Conservation (phyloP, 2,888 invertebrate species). For the Oegoconia quadripuncta region DNA sequence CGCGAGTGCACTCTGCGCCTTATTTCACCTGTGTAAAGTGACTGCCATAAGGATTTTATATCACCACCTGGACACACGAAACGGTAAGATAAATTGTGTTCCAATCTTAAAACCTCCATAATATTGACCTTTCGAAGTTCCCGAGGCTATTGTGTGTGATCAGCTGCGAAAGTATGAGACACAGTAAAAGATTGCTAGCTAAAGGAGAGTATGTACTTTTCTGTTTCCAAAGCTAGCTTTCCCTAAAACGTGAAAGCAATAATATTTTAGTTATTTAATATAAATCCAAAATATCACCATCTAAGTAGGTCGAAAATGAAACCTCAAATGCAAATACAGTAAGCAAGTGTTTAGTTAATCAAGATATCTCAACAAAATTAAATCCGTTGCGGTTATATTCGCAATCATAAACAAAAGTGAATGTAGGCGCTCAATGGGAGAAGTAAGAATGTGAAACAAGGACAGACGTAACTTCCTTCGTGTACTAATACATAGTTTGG, state of each 20-base stretch:
- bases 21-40: constrained; percentile 62
- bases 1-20: constrained; percentile 60
- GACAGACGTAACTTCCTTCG: constrained; percentile 41
- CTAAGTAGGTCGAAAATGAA: constrained; percentile 22
- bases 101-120: constrained; percentile 2
- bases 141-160: constrained; percentile 36
- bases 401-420: constrained; percentile 68
- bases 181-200: constrained; percentile 9
- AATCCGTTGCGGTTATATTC: constrained; percentile 18
- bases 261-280: constrained; percentile 26
- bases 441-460: constrained; percentile 53
- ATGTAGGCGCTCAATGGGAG: constrained; percentile 57
- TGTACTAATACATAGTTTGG: too few relatives aligned
- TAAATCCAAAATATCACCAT: constrained; percentile 8
- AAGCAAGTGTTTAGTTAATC: constrained; percentile 10
- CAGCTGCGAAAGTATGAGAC: constrained; percentile 63
- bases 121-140: constrained; percentile 33
- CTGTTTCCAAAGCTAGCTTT: constrained; percentile 30
- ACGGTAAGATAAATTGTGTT: constrained; percentile 34
- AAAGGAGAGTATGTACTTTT: too few relatives aligned
- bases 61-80: constrained; percentile 19
- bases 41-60: constrained; percentile 50
- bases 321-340: constrained; percentile 1
- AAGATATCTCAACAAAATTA: constrained; percentile 13
- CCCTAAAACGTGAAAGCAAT: constrained; percentile 51